Evolutionary conservation across 2,888 invertebrate species (phyloP), one percentile per base, ranked within the genome.

Genomic region (Ceraclea dissimilis): DNA sequence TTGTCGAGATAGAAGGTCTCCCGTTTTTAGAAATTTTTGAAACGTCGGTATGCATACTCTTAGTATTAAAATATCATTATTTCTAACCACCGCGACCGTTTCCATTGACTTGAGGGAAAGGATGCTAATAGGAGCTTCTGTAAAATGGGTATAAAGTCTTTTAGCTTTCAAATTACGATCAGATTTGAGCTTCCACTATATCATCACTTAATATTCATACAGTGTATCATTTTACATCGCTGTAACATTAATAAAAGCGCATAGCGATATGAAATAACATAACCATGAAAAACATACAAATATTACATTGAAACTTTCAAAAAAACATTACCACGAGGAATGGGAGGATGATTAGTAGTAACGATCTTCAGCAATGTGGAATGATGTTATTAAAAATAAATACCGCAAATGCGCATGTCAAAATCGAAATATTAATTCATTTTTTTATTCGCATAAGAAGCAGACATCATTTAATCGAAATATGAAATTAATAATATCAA

Each of bases 321-420:
- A 4, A 26, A 26, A 26, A 26, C 10, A 26, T 4, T 26, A n/a
- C 2, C 39, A 39, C 13, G 39, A 39, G 13, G 39, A 39, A 39
- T 16, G 39, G 13, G n/a, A 39, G 2, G 16, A 39, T 13, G 39
- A 39, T 39, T 39, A 39, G 39, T 39, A 8, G n/a, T 16, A 39
- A 26, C 26, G 26, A 26, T 26, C 26, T 10, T 26, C 26, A 26
- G 39, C 39, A 39, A 39, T n/a, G 26, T 26, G 39, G 39, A 39
- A 39, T 39, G 39, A 39, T 39, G 39, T 39, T 39, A 39, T 39
- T 39, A 39, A 39, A 39, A 39, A n/a, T 39, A 39, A 39, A 39
- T 39, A n/a, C 39, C 39, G 4, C 8, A 39, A 13, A 39, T 39
- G 2, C 39, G 16, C 13, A 39, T 16, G 39, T 16, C 39, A 39